A percentile compares a stretch with the other conserved stretches of the same genome.
These are phyloP conservation scores for Peromyscus californicus DNA, from an alignment of 2,113 vertebrate genomes.

Conservation along the genomic window DNA sequence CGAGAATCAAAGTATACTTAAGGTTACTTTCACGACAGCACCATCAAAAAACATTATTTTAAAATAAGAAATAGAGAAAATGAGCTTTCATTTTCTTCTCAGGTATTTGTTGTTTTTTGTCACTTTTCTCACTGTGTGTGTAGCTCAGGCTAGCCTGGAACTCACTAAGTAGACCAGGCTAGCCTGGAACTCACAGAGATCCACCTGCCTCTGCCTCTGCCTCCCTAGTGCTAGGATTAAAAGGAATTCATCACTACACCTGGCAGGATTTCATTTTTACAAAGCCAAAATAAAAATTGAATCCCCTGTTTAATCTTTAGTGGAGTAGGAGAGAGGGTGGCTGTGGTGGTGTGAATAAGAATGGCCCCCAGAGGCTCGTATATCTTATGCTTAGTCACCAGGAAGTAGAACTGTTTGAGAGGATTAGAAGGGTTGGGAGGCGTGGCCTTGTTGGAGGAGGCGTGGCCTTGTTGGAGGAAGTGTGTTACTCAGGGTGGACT, in stretches of 20 bases:
- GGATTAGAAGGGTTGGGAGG: not conserved
- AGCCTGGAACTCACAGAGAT: not conserved
- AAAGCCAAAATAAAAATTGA: constrained; percentile 41
- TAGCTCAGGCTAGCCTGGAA: not conserved
- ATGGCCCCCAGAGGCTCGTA: not conserved
- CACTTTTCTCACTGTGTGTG: not conserved
- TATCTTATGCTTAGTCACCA: not conserved
- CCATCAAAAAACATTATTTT: constrained; percentile 38
- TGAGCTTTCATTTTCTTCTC: not conserved
- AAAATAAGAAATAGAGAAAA: not conserved
- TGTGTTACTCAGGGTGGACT: not conserved
- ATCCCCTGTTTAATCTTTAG: constrained; percentile 34
- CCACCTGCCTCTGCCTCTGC: not conserved
- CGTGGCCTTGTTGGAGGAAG: not conserved
- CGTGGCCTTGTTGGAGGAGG: not conserved
- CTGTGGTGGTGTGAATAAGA: not conserved
- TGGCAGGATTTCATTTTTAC: constrained; percentile 37
- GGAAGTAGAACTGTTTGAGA: not conserved
- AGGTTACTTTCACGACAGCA: not conserved
- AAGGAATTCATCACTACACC: not conserved
- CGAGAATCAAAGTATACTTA: not conserved
- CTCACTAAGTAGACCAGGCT: not conserved
- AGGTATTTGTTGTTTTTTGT: not conserved
- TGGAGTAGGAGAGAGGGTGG: not conserved
- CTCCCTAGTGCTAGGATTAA: not conserved